Base-by-base conservation (phyloP, 2,888 invertebrate genomes). In the Litoditis marina region DNA sequence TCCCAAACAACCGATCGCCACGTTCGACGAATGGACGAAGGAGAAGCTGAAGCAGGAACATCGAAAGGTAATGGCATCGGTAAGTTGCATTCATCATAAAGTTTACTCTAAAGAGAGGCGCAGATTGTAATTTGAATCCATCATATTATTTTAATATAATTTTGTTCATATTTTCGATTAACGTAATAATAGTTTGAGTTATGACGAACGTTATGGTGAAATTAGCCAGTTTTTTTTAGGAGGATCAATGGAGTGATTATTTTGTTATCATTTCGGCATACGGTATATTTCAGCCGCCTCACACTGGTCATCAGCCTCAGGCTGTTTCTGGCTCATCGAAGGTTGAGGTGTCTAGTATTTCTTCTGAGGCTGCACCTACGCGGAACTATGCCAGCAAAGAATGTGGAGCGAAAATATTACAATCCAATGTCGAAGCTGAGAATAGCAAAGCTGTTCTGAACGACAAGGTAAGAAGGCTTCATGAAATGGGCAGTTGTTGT, bases 401-500 rank as follows among this genome's bases (percentile, higher is more conserved):
- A 81, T 99, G 98, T 85, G 96, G 96, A 0, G 94, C 98, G 0
- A 98, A 99, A 86, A 89, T 98, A 32, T 89, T 94, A 2, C 90
- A 91, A 27, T 89, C 91, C 3, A 98, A 98, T 86, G 89, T 91
- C 0, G 96, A 95, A 85, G 90, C 95, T 0, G 89, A 90, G 67
- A 92, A 93, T 74, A 79, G 84, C 2, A 83, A 82, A 88, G 90
- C 91, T 51, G 89, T 98, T 51, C 86, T 98, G 54, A 92, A 91
- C 53, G 89, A 92, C 3, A 78, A 78, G 60, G 78, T 80, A 34
- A 47, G 65, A 8, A 42, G 16, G 2, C 27, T n/a, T n/a, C n/a
- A n/a, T n/a, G n/a, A n/a, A n/a, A n/a, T n/a, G n/a, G n/a, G n/a
- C n/a, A 36, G 8, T 16, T 47, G 13, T 47, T 11, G 1, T 47